These are phyloP conservation scores for Coelinius sp. DNA, from an alignment of 2,888 invertebrate species.

Conservation along the genomic window DNA sequence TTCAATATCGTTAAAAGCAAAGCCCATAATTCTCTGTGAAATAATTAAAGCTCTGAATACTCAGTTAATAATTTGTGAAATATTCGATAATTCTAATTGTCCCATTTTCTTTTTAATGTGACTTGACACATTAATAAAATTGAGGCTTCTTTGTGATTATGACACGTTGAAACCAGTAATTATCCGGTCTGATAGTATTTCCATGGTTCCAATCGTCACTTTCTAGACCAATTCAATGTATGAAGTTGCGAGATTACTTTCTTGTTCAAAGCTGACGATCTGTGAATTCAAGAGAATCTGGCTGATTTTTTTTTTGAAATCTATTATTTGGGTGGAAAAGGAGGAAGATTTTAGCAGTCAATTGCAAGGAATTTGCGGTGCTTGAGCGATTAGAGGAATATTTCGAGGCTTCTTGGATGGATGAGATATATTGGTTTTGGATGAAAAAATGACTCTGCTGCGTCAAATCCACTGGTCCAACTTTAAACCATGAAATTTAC, in stretches of 20 bases:
- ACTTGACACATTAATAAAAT: slow-evolving; percentile 19
- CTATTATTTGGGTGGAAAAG: too few relatives aligned
- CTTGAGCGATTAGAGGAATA: not conserved
- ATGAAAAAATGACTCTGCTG: slow-evolving; percentile 6
- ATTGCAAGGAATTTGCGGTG: not conserved
- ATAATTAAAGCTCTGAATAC: slow-evolving; percentile 3
- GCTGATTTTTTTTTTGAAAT: not conserved
- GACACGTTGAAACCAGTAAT: not conserved
- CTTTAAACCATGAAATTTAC: slow-evolving; percentile 44
- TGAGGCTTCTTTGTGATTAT: slow-evolving; percentile 8
- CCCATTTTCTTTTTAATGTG: not conserved
- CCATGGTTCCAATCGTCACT: slow-evolving; percentile 49
- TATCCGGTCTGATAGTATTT: not conserved
- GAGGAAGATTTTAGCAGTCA: slow-evolving; percentile 20
- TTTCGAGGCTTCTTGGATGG: slow-evolving; percentile 1
- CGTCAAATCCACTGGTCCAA: slow-evolving; percentile 43
- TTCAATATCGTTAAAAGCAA: not conserved
- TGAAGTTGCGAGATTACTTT: slow-evolving; percentile 85
- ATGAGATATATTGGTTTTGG: not conserved
- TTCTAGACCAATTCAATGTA: slow-evolving; percentile 77
- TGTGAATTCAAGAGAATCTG: slow-evolving; percentile 70
- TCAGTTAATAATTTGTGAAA: not conserved
- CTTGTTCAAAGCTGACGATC: slow-evolving; percentile 85
- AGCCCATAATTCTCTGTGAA: not conserved
- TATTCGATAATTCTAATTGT: slow-evolving; percentile 9